Conservation (phyloP, 2,888 invertebrate genomes). For the Hypercompe scribonia region DNA sequence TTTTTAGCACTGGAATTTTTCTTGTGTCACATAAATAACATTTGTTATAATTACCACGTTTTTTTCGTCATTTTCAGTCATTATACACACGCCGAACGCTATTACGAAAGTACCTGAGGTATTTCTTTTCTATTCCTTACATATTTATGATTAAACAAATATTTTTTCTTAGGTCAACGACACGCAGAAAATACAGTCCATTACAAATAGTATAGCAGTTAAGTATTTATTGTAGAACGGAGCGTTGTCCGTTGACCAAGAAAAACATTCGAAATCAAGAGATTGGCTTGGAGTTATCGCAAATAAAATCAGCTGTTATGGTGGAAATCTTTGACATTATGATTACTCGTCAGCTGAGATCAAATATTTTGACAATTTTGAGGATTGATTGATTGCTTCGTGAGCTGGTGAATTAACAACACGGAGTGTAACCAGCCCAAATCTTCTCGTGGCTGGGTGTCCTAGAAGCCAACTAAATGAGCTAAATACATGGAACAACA, state of each 20-base stretch:
- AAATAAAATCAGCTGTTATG: neutral
- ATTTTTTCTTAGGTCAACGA: neutral
- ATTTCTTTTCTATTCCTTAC: neutral
- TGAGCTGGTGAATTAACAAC: no score
- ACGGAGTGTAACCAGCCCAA: no score
- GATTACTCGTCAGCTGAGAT: neutral
- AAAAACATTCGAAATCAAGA: neutral
- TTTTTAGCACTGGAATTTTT: conserved; percentile 4
- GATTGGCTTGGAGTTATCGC: neutral
- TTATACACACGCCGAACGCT: neutral
- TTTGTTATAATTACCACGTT: conserved; percentile 15
- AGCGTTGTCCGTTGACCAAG: neutral
- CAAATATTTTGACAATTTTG: no score
- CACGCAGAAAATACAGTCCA: neutral
- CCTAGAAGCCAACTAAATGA: no score
- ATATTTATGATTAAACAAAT: neutral
- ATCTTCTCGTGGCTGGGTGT: no score
- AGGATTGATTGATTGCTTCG: no score
- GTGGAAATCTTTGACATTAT: neutral
- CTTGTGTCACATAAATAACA: conserved; percentile 12
- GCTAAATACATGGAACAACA: no score
- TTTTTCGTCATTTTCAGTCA: conserved; percentile 2
- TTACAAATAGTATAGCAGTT: no score
- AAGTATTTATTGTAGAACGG: neutral
- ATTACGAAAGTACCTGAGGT: neutral